Conservation (phyloP, 2,797 vertebrate species). For the Oryzias sinensis region DNA sequence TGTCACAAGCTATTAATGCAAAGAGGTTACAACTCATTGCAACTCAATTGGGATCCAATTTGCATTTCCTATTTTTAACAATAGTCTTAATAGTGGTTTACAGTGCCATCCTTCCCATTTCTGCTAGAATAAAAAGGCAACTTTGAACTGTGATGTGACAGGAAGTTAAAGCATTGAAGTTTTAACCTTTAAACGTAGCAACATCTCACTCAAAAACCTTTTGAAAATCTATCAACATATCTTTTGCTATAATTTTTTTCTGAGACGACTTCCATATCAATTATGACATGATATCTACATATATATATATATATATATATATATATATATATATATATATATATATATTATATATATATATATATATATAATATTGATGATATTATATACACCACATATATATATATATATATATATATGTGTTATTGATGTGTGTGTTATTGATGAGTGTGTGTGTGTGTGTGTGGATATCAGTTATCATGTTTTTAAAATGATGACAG, state of each 20-base stretch:
- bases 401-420: no score
- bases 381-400: no score
- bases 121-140: conserved; percentile 24
- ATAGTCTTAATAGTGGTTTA: conserved; percentile 28
- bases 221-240: conserved; percentile 31
- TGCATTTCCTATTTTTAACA: conserved; percentile 52
- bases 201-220: conserved; percentile 28
- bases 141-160: conserved; percentile 59
- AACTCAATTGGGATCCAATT: conserved; percentile 20
- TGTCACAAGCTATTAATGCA: conserved; percentile 55
- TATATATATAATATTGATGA: no score
- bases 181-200: conserved; percentile 45
- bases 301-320: no score
- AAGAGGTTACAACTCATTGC: conserved; percentile 32
- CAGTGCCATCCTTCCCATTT: conserved; percentile 23
- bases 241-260: conserved; percentile 18
- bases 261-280: no score
- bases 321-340: no score
- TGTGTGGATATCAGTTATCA: no score
- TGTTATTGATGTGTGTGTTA: no score
- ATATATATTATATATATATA: no score
- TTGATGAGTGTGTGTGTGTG: no score
- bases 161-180: conserved; percentile 50
- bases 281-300: no score
- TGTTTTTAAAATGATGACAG: no score